phyloP scores from a whole-genome alignment of 2,888 invertebrate species.

The Chalcis sispes region DNA sequence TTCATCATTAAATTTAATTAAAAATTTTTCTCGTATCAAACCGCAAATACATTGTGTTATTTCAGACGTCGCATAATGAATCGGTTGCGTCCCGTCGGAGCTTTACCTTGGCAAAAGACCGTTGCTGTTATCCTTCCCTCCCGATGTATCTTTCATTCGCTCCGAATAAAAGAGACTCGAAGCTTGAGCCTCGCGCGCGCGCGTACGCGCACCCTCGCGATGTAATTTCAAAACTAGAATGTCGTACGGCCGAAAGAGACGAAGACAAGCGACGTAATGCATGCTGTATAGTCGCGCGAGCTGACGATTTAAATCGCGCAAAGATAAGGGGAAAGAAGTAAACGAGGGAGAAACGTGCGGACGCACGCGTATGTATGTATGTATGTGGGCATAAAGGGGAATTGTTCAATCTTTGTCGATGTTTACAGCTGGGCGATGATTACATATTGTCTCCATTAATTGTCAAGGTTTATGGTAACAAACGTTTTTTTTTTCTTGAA shows the following conservation, averaged over 20 bases:
- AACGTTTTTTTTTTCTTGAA: too few relatives aligned
- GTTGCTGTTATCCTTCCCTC: constrained; percentile 24
- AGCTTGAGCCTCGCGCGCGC: neutral
- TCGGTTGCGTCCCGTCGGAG: too few relatives aligned
- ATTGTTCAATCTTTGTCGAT: neutral
- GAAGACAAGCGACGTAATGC: constrained; percentile 30
- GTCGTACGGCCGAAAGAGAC: neutral
- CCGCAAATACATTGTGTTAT: too few relatives aligned
- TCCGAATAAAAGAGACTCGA: constrained; percentile 33
- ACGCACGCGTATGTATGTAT: neutral
- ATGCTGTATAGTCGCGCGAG: constrained; percentile 33
- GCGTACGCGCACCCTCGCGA: too few relatives aligned
- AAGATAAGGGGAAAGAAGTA: too few relatives aligned
- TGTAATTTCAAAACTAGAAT: neutral
- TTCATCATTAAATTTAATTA: too few relatives aligned
- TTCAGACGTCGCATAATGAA: too few relatives aligned
- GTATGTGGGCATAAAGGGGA: neutral
- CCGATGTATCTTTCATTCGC: neutral
- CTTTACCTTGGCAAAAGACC: constrained; percentile 10
- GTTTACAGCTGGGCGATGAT: neutral
- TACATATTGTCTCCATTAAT: neutral
- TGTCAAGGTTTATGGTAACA: too few relatives aligned
- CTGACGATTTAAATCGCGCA: constrained; percentile 49
- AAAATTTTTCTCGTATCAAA: too few relatives aligned
- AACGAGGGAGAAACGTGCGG: too few relatives aligned